Base-by-base conservation (phyloP, 2,888 invertebrate genomes). In the Parnassius glacialis region DNA sequence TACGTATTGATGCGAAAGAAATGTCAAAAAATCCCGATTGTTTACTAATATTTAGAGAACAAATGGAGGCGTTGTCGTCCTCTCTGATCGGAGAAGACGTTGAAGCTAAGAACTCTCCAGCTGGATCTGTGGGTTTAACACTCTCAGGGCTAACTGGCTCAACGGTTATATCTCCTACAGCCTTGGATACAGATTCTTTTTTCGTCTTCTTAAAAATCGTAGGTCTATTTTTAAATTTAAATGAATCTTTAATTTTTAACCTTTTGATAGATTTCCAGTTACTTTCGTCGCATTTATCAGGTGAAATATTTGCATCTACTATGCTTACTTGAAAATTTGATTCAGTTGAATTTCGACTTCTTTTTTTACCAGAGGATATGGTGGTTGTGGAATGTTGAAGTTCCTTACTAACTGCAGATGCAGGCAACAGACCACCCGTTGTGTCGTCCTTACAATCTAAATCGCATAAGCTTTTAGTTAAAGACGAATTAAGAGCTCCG, bases 221-320 rank as follows among this genome's bases (percentile, higher is more conserved):
- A 1, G 92, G 92, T 68, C 88, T 81, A 65, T 86, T 92, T 70
- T 92, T 92, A 69, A 92, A 92, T 68, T 91, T 90, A 71, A 92
- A 92, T 0, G 92, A 92, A 71, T 92, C 92, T 69, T 92, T 92
- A 64, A 92, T 91, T 77, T 92, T 92, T 54, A 92, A 73, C 67
- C 90, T 81, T 74, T 92, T 92, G 41, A 92, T 92, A 2, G 92
- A 90, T 71, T 91, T 92, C 92, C 92, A 92, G 69, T 90, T 82
- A 59, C 87, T 88, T 43, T 92, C 91, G 70, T 91, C 92, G 45
- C 85, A 80, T 75, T 91, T 91, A 64, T 90, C 90, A 2, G 88
- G 87, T 9, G 88, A 90, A 45, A 81, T 72, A 70, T 86, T 85
- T 10, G 81, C 81, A 67, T 88, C 87, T 41, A 87, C 74, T n/a